Conservation (phyloP, 2,113 vertebrate genomes). For the Phainopepla nitens region DNA sequence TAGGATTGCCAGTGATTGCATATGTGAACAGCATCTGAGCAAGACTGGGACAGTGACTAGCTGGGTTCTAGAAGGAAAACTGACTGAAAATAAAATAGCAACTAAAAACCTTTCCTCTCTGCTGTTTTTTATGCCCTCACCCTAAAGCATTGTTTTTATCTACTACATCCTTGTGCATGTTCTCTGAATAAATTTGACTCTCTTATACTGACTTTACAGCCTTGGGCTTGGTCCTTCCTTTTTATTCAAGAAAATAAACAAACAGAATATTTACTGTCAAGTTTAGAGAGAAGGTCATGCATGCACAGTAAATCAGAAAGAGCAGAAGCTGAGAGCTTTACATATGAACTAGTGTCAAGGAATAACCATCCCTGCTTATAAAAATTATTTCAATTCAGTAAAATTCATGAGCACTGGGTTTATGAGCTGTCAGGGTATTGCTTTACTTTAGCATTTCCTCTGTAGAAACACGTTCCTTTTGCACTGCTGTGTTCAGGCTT, state of each 20-base stretch:
- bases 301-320: not conserved
- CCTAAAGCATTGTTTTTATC: not conserved
- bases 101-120: not conserved
- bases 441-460: not conserved
- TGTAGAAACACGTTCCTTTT: not conserved
- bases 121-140: not conserved
- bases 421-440: not conserved
- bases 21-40: not conserved
- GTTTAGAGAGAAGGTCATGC: not conserved
- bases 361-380: not conserved
- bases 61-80: not conserved
- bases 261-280: not conserved
- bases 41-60: not conserved
- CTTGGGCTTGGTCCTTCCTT: not conserved
- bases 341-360: not conserved
- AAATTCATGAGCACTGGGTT: not conserved
- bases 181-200: not conserved
- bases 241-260: not conserved
- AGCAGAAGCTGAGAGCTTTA: not conserved
- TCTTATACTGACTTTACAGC: not conserved
- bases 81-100: not conserved
- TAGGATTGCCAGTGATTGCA: not conserved
- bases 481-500: not conserved
- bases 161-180: not conserved
- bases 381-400: not conserved